Percentiles rank a stretch among this genome's conserved stretches.
Evolutionary conservation across 2,888 invertebrate genomes (phyloP).

Genomic region (Agrilus biguttatus): DNA sequence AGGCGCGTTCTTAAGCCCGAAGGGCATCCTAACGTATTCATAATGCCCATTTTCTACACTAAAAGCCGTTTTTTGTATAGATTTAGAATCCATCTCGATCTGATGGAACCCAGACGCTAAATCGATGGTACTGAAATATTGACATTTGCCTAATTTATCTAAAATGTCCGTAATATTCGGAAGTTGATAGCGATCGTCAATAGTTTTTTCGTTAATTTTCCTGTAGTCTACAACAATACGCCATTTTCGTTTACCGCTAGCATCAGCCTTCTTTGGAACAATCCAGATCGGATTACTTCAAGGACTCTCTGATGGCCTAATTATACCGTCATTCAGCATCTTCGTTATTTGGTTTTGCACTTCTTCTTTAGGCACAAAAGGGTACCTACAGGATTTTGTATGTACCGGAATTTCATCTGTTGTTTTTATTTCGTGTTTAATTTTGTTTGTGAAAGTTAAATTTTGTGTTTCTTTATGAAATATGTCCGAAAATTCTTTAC

Average conservation of each 20-base stretch:
- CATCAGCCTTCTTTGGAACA: constrained; percentile 16
- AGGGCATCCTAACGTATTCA: constrained; percentile 19
- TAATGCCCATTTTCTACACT: constrained; percentile 16
- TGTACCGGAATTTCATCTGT: constrained; percentile 15
- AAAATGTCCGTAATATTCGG: constrained; percentile 12
- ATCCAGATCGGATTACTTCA: constrained; percentile 16
- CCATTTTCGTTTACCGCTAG: constrained; percentile 12
- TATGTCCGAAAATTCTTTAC: constrained; percentile 11
- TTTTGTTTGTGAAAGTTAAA: constrained; percentile 14
- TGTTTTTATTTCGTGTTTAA: constrained; percentile 16
- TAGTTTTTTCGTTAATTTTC: constrained; percentile 1
- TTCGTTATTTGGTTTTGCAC: constrained; percentile 13
- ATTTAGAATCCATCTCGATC: constrained; percentile 8
- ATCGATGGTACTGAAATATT: constrained; percentile 10
- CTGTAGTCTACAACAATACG: constrained; percentile 16
- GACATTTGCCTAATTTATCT: constrained; percentile 9
- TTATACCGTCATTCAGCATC: constrained; percentile 13
- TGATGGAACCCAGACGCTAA: constrained; percentile 15
- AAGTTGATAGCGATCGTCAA: no score
- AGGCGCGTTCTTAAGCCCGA: constrained; percentile 21
- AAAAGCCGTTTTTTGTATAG: constrained; percentile 18
- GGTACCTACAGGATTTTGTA: constrained; percentile 15
- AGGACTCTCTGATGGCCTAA: constrained; percentile 11
- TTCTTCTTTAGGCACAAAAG: constrained; percentile 16
- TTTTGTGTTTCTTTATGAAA: constrained; percentile 11